These are phyloP conservation scores for Amazona vittata DNA, from an alignment of 2,113 vertebrate species.

Conservation along the genomic window DNA sequence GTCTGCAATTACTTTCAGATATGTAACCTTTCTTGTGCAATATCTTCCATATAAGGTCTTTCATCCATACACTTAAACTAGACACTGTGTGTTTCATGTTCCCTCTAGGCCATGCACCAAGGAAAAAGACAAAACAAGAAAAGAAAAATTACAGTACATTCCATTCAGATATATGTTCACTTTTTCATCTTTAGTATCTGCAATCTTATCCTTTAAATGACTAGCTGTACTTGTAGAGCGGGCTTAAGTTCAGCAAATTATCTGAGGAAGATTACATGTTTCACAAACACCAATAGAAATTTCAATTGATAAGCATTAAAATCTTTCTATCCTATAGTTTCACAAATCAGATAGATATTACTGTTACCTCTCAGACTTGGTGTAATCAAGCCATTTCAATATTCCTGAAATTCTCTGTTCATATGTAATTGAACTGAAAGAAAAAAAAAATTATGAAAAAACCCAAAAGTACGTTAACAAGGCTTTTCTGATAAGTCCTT, in stretches of 20 bases:
- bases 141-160: background rate
- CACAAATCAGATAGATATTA: background rate
- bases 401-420: constrained; percentile 71
- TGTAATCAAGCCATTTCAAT: constrained; percentile 77
- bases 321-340: background rate
- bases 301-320: background rate
- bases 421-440: constrained; percentile 54
- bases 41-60: background rate
- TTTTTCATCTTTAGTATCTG: background rate
- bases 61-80: background rate
- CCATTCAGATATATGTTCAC: background rate
- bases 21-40: background rate
- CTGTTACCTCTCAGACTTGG: constrained; percentile 72
- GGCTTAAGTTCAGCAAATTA: background rate
- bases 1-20: background rate
- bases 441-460: background rate
- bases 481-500: background rate
- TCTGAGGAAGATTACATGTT: background rate
- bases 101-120: background rate
- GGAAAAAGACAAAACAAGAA: background rate
- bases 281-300: background rate
- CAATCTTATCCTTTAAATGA: background rate
- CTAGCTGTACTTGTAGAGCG: background rate
- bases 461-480: background rate
- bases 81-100: background rate